Evolutionary conservation across 1,140 invertebrate species (phyloP), one percentile per base, ranked within the genome.

Genomic region (Copidosoma floridanum): DNA sequence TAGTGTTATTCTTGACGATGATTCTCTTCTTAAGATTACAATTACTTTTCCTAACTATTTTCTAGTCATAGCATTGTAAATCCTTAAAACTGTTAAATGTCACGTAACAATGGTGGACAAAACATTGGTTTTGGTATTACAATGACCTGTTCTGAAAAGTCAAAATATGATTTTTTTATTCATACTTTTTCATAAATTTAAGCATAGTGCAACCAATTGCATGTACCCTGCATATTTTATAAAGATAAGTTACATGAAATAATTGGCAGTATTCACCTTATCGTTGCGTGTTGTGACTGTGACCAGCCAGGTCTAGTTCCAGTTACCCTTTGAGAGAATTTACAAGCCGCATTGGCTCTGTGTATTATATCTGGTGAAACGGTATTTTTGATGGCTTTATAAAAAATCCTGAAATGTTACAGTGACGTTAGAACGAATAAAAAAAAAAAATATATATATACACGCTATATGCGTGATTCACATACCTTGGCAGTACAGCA

Each of bases 401-500:
- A 79, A 2, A 75, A 18, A 38, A 81, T 64, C 50, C 79, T 81
- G 41, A 10, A 51, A 65, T 37, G n/a, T n/a, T n/a, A n/a, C n/a
- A n/a, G n/a, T n/a, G n/a, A n/a, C n/a, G n/a, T n/a, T n/a, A n/a
- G n/a, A n/a, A n/a, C n/a, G n/a, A n/a, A n/a, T n/a, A n/a, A n/a
- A n/a, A n/a, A n/a, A n/a, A n/a, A n/a, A n/a, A n/a, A n/a, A n/a
- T n/a, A n/a, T n/a, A n/a, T n/a, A n/a, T n/a, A n/a, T n/a, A n/a
- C n/a, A n/a, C n/a, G n/a, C n/a, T n/a, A n/a, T n/a, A n/a, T n/a
- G n/a, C n/a, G n/a, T n/a, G n/a, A n/a, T n/a, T n/a, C n/a, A n/a
- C n/a, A 79, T 84, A 95, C 94, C 94, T 91, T 37, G 94, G 95
- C 64, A 94, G 78, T 27, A 95, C 80, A 43, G 93, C 89, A 21